These are phyloP conservation scores for Nymphalis io DNA, from an alignment of 1,140 invertebrate genomes.

Conservation along the genomic window DNA sequence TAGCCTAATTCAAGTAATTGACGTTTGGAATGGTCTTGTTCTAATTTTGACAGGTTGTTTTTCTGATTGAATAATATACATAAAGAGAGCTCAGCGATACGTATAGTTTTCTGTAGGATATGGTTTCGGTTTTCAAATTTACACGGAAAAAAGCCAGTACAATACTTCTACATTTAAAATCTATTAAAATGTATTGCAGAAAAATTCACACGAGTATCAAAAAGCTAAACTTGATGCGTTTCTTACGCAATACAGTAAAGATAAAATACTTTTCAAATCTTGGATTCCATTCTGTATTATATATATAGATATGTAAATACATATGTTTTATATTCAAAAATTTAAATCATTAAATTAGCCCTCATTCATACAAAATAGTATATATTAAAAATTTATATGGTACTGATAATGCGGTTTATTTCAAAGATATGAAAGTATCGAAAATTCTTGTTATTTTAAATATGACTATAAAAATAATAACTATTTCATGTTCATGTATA, in stretches of 20 bases:
- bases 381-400: not conserved
- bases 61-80: slow-evolving; percentile 22
- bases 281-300: slow-evolving; percentile 17
- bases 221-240: slow-evolving; percentile 39
- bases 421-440: not conserved
- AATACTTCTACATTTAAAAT: slow-evolving; percentile 22
- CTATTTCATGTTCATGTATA: not conserved
- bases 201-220: slow-evolving; percentile 40
- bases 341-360: not conserved
- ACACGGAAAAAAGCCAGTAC: slow-evolving; percentile 26
- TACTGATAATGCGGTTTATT: not conserved
- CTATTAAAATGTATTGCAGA: slow-evolving; percentile 30
- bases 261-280: slow-evolving; percentile 28
- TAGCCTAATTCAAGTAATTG: slow-evolving; percentile 66
- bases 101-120: slow-evolving; percentile 45
- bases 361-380: slow-evolving; percentile 3
- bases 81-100: slow-evolving; percentile 22
- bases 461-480: too few relatives aligned
- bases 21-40: slow-evolving; percentile 66
- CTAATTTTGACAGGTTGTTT: slow-evolving; percentile 34
- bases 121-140: slow-evolving; percentile 28
- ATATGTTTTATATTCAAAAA: not conserved
- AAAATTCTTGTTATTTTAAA: too few relatives aligned
- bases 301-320: not conserved
- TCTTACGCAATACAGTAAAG: slow-evolving; percentile 20